Evolutionary conservation across 2,797 vertebrate genomes (phyloP), one percentile per base, ranked within the genome.

Genomic region (Orientallactaga sibirica): DNA sequence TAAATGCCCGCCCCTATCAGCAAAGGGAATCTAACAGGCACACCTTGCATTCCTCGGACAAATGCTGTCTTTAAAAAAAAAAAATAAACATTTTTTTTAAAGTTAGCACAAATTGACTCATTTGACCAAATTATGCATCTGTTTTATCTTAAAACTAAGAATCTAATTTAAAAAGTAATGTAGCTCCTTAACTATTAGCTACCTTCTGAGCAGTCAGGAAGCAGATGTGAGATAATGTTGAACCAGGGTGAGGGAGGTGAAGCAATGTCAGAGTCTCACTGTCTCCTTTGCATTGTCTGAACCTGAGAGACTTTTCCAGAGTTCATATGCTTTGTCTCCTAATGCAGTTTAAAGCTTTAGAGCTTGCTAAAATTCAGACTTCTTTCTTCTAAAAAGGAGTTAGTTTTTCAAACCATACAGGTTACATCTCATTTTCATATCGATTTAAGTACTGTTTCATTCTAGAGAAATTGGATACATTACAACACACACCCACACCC

Each of bases 91-190:
- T 55, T 70, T 67, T 27, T 79, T 61, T 37, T 33, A 20, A 79
- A 93, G 43, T 93, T 87, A 83, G 96, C 95, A 94, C 67, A 74
- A 92, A 92, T 79, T 0, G 86, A 43, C 33, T 90, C 83, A 96
- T 97, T 91, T 89, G 77, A 41, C 81, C 79, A 95, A 96, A 97
- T 92, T 86, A 94, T 43, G 33, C 66, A 83, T 92, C 93, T 96
- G 90, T 86, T 96, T 96, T 96, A 78, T 87, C 84, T 97, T 95
- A 91, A 96, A 96, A 90, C 84, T 90, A 92, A 94, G 97, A 97
- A 96, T 77, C 70, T 61, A 95, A 95, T 96, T 96, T 92, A 83
- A 94, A 94, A 90, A 83, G 95, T 94, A 94, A 75, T 48, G 79
- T 77, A 74, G 62, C 58, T 95, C 92, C 94, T 55, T 87, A 95